Percentiles rank a stretch among this genome's conserved stretches.
These are phyloP conservation scores for Hanleya hanleyi DNA, from an alignment of 2,888 invertebrate genomes.

Conservation along the genomic window DNA sequence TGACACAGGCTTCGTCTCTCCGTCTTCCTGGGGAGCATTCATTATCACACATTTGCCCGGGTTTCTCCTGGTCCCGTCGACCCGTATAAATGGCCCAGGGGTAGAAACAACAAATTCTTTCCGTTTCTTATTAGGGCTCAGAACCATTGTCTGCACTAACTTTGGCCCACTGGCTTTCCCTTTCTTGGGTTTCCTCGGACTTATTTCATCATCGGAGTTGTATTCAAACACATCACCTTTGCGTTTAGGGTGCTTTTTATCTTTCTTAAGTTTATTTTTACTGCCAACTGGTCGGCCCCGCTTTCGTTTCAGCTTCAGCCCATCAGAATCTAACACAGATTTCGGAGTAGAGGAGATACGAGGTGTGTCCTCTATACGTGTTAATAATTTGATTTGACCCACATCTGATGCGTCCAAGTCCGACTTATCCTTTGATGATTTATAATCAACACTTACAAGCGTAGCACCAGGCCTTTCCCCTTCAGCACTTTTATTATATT, in stretches of 20 bases:
- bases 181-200: slow-evolving; percentile 2
- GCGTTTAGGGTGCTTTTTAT: not conserved
- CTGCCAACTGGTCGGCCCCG: slow-evolving; percentile 28
- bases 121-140: not conserved
- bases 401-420: no score
- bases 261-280: slow-evolving; percentile 25
- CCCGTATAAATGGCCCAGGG: slow-evolving; percentile 58
- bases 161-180: not conserved
- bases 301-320: slow-evolving; percentile 28
- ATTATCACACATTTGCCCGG: slow-evolving; percentile 59
- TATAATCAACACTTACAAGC: no score
- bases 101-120: not conserved
- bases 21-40: slow-evolving; percentile 52
- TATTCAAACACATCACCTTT: slow-evolving; percentile 10
- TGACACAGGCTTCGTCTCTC: slow-evolving; percentile 33
- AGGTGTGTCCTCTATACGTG: no score
- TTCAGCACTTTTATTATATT: no score
- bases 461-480: no score
- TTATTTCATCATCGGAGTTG: slow-evolving; percentile 9
- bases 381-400: no score
- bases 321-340: no score
- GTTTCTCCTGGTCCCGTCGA: slow-evolving; percentile 48
- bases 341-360: no score
- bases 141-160: no score
- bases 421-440: no score